Base-by-base conservation (phyloP, 2,888 invertebrate genomes). In the Chesias legatella region DNA sequence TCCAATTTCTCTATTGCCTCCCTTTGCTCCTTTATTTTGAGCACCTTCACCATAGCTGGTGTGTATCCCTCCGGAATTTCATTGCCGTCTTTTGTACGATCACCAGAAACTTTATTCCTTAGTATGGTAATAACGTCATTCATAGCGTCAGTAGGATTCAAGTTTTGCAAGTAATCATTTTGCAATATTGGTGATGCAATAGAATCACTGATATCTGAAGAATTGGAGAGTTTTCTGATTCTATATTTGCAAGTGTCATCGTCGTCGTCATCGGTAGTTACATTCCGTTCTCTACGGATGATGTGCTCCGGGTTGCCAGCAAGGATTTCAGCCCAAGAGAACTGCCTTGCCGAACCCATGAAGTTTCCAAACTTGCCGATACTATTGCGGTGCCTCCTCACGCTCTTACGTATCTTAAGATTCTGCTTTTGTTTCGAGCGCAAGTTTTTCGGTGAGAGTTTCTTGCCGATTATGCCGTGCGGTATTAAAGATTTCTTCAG, bases 141-240 rank as follows among this genome's bases (percentile, higher is more conserved):
- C 94, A 94, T 94, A 0, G 93, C 93, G 30, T 91, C 91, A 0
- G 94, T 94, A 0, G 93, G 93, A 59, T 91, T 91, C 39, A 89
- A 53, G n/a, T 70, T 68, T 33, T 77, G 68, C 33, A 91, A 68
- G 55, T 76, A 91, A 66, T 77, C 88, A 69, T 73, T 83, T 53
- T 79, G 88, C 50, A 79, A 62, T 17, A 80, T 53, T 0, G 76
- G 83, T 1, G 80, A 79, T 33, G 65, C 60, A 58, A 67, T 78
- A 20, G 66, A 77, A 55, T 79, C 83, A 42, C 63, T 74, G 33
- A 54, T 69, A 21, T 83, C 84, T 2, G 82, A 79, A 0, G 82
- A 72, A 37, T 75, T 68, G 0, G 89, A 88, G 1, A 86, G 54
- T 51, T 84, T 88, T 29, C 88, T 63, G 34, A 88, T 88, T 46